Percentiles rank a stretch among this genome's conserved stretches.
Evolutionary conservation across 1,140 invertebrate species (phyloP).

Genomic region (Rhizoglyphus robini): DNA sequence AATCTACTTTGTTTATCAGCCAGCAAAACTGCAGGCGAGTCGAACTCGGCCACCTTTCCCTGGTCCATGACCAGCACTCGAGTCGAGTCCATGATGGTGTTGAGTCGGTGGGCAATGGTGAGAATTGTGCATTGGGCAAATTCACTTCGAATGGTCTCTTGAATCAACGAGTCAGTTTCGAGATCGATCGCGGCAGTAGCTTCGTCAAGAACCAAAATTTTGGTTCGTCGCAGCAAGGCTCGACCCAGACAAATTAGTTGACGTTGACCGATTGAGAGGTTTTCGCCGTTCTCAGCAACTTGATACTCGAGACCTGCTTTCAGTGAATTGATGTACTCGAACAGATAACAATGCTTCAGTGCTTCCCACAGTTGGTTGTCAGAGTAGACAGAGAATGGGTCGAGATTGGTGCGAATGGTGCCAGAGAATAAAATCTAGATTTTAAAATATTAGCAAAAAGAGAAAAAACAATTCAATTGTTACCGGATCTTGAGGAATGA

Average conservation of each 20-base stretch:
- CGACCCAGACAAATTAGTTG: slow-evolving; percentile 45
- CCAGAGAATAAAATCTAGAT: slow-evolving; percentile 44
- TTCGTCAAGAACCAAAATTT: slow-evolving; percentile 46
- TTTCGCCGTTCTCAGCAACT: slow-evolving; percentile 22
- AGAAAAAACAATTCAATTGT: too few relatives aligned
- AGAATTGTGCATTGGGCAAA: slow-evolving; percentile 52
- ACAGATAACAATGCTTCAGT: slow-evolving; percentile 25
- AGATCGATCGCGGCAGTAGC: slow-evolving; percentile 43
- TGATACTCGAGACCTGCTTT: slow-evolving; percentile 21
- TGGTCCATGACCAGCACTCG: slow-evolving; percentile 33
- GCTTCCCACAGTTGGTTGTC: slow-evolving; percentile 26
- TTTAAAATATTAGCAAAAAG: too few relatives aligned
- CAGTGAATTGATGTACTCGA: slow-evolving; percentile 20
- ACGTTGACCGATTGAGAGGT: slow-evolving; percentile 33
- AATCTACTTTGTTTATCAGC: slow-evolving; percentile 31
- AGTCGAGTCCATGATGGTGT: slow-evolving; percentile 37
- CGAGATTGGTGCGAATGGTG: slow-evolving; percentile 36
- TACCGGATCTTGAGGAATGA: slow-evolving; percentile 60
- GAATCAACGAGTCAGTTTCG: slow-evolving; percentile 26
- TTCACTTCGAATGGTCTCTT: slow-evolving; percentile 25
- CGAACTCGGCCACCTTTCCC: slow-evolving; percentile 37
- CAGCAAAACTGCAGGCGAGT: slow-evolving; percentile 32
- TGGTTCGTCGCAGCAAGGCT: slow-evolving; percentile 41
- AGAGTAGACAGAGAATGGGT: slow-evolving; percentile 26
- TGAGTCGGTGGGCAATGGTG: slow-evolving; percentile 44